Conservation (phyloP, 2,113 vertebrate genomes). For the Cottus gobio region DNA sequence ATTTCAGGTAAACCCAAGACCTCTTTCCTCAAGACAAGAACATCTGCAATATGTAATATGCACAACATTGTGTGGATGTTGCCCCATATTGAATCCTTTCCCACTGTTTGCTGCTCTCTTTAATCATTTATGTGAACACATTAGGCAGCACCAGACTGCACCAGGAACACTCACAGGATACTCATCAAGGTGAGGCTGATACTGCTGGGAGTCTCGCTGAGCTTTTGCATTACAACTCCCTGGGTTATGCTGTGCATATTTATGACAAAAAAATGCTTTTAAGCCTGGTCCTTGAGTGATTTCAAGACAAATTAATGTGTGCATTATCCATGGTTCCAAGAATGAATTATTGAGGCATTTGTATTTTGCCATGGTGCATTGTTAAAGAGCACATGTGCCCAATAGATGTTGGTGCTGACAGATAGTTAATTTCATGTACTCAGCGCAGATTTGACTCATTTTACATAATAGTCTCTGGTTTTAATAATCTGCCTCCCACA, state of each 20-base stretch:
- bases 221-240: conserved; percentile 5
- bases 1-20: not conserved
- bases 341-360: not conserved
- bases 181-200: conserved; percentile 21
- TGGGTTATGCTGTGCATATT: not conserved
- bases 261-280: not conserved
- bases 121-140: conserved; percentile 64
- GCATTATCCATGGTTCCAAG: not conserved
- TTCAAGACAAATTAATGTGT: not conserved
- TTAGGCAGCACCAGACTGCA: conserved; percentile 54
- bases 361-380: not conserved
- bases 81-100: conserved; percentile 31
- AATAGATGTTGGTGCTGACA: not conserved
- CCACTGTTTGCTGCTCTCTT: conserved; percentile 44
- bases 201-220: conserved; percentile 13
- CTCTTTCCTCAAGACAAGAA: not conserved
- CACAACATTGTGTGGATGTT: not conserved
- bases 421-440: not conserved
- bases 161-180: conserved; percentile 32
- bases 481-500: not conserved
- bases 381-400: not conserved
- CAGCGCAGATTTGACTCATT: not conserved
- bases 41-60: not conserved
- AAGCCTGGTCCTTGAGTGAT: not conserved
- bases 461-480: conserved; percentile 5